A percentile compares a stretch with the other conserved stretches of the same genome.
Conservation (phyloP, 2,888 invertebrate species). For the Nomada flava region DNA sequence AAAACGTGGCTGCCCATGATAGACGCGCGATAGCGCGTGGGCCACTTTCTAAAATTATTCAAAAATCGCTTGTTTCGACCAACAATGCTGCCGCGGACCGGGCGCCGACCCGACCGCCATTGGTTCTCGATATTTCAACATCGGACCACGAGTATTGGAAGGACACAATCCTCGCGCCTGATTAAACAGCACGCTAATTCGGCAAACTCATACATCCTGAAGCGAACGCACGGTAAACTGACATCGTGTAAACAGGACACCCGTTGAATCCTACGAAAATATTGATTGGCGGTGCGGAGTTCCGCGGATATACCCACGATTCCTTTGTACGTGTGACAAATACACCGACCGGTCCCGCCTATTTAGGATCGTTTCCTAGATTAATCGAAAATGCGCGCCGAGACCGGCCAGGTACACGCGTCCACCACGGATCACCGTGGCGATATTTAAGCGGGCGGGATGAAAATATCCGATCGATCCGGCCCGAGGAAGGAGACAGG, state of each 20-base stretch:
- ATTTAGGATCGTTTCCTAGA: slow-evolving; percentile 65
- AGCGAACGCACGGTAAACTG: slow-evolving; percentile 76
- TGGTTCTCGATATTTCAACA: slow-evolving; percentile 72
- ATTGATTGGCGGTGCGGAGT: slow-evolving; percentile 72
- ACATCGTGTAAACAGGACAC: slow-evolving; percentile 77
- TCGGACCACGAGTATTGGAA: slow-evolving; percentile 69
- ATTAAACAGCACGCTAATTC: slow-evolving; percentile 79
- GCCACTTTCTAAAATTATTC: slow-evolving; percentile 61
- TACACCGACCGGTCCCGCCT: slow-evolving; percentile 56
- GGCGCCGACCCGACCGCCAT: slow-evolving; percentile 37
- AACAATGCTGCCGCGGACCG: slow-evolving; percentile 33
- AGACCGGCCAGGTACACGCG: slow-evolving; percentile 15
- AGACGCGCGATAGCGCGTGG: slow-evolving; percentile 18
- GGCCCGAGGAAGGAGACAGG: background rate
- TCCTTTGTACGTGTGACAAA: slow-evolving; percentile 72
- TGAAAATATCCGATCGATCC: slow-evolving; percentile 33
- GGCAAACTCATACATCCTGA: slow-evolving; percentile 79
- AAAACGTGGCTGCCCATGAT: slow-evolving; percentile 5
- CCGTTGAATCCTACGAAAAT: slow-evolving; percentile 75
- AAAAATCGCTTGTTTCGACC: slow-evolving; percentile 55
- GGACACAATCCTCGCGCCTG: slow-evolving; percentile 79
- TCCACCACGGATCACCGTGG: background rate
- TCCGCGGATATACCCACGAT: slow-evolving; percentile 68
- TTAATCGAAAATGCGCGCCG: slow-evolving; percentile 56
- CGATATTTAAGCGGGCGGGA: background rate